Evolutionary conservation across 2,888 invertebrate genomes (phyloP).

Genomic region (Brachyptera risi): DNA sequence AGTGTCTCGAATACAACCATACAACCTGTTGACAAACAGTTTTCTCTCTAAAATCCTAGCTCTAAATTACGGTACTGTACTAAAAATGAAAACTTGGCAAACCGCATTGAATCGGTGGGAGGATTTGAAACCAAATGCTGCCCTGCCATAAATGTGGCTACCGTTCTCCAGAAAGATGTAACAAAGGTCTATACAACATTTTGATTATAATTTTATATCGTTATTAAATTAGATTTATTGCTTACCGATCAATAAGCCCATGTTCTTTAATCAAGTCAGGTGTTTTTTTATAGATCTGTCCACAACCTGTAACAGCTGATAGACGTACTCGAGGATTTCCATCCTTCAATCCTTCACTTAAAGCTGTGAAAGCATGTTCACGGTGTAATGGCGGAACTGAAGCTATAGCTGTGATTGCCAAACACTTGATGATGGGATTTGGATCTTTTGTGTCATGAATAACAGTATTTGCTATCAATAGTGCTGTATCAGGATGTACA

Average conservation of each 20-base stretch:
- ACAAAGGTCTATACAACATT: no score
- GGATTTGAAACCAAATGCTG: no score
- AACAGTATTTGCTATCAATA: slow-evolving; percentile 32
- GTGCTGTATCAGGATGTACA: slow-evolving; percentile 29
- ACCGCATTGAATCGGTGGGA: no score
- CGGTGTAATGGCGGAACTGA: slow-evolving; percentile 28
- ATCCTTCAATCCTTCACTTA: slow-evolving; percentile 28
- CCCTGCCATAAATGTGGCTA: no score
- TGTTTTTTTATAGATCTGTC: slow-evolving; percentile 15
- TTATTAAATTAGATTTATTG: no score
- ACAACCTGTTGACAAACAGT: slow-evolving; percentile 25
- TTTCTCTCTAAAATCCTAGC: background rate
- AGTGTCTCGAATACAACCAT: slow-evolving; percentile 29
- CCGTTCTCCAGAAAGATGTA: no score
- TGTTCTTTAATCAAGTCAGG: slow-evolving; percentile 25
- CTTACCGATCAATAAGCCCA: slow-evolving; percentile 29
- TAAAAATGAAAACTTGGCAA: no score
- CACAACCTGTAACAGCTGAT: slow-evolving; percentile 28
- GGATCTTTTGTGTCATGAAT: slow-evolving; percentile 32
- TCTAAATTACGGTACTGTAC: no score
- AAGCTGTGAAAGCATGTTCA: slow-evolving; percentile 25
- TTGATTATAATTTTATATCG: no score
- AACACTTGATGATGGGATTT: slow-evolving; percentile 32
- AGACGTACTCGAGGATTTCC: slow-evolving; percentile 30
- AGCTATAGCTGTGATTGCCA: slow-evolving; percentile 29